Evolutionary conservation across 2,113 vertebrate species (phyloP), one percentile per base, ranked within the genome.

Genomic region (Apodemus sylvaticus): DNA sequence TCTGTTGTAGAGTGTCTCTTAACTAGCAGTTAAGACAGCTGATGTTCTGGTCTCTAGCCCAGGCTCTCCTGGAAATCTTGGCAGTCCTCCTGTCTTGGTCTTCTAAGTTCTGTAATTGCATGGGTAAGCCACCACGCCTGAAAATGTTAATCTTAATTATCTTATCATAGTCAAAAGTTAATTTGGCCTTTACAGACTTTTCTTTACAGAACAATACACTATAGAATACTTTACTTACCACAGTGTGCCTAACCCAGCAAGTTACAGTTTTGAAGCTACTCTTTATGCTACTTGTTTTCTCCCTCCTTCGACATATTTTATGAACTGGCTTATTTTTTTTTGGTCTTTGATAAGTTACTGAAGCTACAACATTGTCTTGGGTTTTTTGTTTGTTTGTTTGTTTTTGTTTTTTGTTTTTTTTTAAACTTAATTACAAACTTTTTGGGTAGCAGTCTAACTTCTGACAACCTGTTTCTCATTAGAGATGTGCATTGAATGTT

Each of bases 351-450:
- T 73, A 58, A 73, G 14, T 89, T 71, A 51, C 60, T 66, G 64
- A 81, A 58, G 29, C 66, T 86, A 0, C 19, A 64, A 20, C 9
- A 86, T 53, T 90, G 68, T 90, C 29, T 45, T n/a, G n/a, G n/a
- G n/a, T n/a, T n/a, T n/a, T n/a, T n/a, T n/a, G n/a, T n/a, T n/a
- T n/a, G n/a, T n/a, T n/a, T n/a, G n/a, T n/a, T n/a, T n/a, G n/a
- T n/a, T n/a, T n/a, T n/a, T n/a, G n/a, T n/a, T n/a, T n/a, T 86
- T 62, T 82, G 24, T 55, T 53, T 76, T 76, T 70, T 70, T 42
- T 42, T 24, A 68, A 62, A 90, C 55, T 95, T 64, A 82, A 39
- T 92, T 76, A 93, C 83, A 74, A 96, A 82, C 24, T 88, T 29
- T 85, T 48, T 94, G 71, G 62, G 48, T 36, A 73, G 78, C 36